Base-by-base conservation (phyloP, 2,888 invertebrate genomes). In the Tenthredo amoena region DNA sequence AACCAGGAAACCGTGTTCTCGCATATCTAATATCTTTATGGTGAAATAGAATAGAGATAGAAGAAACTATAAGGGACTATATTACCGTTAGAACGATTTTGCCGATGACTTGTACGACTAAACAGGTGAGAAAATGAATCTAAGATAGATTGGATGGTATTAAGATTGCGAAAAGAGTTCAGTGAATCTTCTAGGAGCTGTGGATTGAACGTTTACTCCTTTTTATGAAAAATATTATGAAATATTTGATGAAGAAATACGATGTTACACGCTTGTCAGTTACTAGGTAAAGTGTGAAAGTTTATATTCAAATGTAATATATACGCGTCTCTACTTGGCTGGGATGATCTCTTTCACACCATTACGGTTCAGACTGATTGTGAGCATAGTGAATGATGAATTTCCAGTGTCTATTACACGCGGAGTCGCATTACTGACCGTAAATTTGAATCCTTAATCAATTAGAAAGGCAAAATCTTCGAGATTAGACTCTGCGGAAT, bases 391-490 rank as follows among this genome's bases (percentile, higher is more conserved):
- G 6, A 31, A 26, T 50, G 76, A 43, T 26, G 47, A 47, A 47
- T 47, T 47, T 47, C 3, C 26, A 26, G 26, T 1, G 26, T 26
- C 26, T 26, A 26, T 26, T 26, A 26, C 1, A 12, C 12, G 12
- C 37, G 58, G 1, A 58, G 62, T 65, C 68, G 26, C 50, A 34
- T 37, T 4, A n/a, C n/a, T 47, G 71, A 68, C 47, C 47, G 71
- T n/a, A 47, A 43, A 71, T 21, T 31, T 15, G 34, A 47, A 47
- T 68, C 71, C 5, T 37, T 10, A 83, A 71, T 83, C 83, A 83
- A 81, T 83, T 83, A 83, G 83, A 83, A 68, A 83, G 65, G 83
- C 31, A 47, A 71, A 83, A 62, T 81, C 43, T 71, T 18, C 0
- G 47, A n/a, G 71, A 83, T 71, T 68, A 68, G 31, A 50, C 43